These are phyloP conservation scores for Laticauda colubrina DNA, from an alignment of 2,113 vertebrate species.

Conservation along the genomic window DNA sequence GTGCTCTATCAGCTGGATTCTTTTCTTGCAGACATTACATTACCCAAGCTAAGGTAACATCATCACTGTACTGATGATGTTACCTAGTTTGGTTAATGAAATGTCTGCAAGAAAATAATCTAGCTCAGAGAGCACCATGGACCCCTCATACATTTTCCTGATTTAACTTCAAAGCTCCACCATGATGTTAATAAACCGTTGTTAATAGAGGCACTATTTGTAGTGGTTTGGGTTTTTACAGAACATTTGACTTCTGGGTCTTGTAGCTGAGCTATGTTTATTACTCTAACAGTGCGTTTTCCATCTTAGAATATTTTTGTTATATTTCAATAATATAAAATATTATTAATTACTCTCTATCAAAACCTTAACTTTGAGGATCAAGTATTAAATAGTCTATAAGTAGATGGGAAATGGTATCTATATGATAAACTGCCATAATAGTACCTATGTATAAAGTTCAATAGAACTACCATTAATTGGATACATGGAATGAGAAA, in stretches of 20 bases:
- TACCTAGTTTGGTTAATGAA: neutral
- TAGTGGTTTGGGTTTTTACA: neutral
- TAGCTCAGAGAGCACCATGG: neutral
- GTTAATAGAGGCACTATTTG: neutral
- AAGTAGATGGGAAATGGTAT: neutral
- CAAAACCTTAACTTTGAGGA: neutral
- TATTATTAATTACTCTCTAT: neutral
- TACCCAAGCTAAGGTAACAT: no score
- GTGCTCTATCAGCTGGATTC: neutral
- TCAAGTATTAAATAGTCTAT: neutral
- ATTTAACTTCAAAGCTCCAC: neutral
- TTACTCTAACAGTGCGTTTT: neutral
- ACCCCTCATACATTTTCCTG: neutral
- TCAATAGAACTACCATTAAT: constrained; percentile 26
- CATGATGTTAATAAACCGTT: neutral
- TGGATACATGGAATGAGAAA: constrained; percentile 33
- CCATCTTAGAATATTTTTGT: neutral
- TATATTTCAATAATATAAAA: neutral
- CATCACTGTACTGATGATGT: neutral
- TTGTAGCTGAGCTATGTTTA: neutral
- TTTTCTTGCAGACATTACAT: neutral
- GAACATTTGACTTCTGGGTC: neutral
- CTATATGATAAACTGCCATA: neutral
- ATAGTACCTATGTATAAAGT: constrained; percentile 23
- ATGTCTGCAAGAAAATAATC: neutral